Evolutionary conservation across 2,797 vertebrate genomes (phyloP), one percentile per base, ranked within the genome.

Genomic region (Oryzias sinensis): DNA sequence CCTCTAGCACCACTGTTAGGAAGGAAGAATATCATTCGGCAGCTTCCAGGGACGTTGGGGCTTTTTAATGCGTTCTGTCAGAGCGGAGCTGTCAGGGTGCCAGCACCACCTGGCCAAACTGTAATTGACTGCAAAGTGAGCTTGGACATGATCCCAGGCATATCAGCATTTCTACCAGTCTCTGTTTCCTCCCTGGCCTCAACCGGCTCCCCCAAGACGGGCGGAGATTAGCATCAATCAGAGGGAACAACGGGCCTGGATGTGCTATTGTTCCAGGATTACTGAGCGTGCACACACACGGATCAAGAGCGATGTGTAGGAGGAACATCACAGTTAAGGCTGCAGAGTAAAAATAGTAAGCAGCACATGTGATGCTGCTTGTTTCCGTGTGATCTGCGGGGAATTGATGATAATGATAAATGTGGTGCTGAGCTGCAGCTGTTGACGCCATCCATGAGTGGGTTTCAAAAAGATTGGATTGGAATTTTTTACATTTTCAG

Each of bases 81-180:
- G 73, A 54, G 74, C 74, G 61, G 75, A 68, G 22, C 78, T 80
- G 85, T 84, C 76, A 71, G 80, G 70, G 70, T 80, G 80, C 86
- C 85, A 86, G 77, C 70, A 43, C 82, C 82, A 90, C 86, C 88
- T 89, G 86, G 83, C 78, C 82, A 72, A 88, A 81, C 85, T 87
- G 80, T 88, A 89, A 88, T 87, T 79, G 74, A 88, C 85, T 85
- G 83, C 81, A 86, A 89, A 89, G 86, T 83, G 84, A 76, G 70
- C 67, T 86, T 89, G 86, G 84, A 86, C 57, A 56, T 54, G 70
- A 77, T 85, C 82, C 87, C 79, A 70, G 80, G 69, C 72, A 64
- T 76, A 82, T 79, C 76, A 77, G 72, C 79, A 72, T 79, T 72
- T 62, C 65, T 71, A 72, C 82, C 83, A 68, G 43, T 78, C 76